Percentiles rank a stretch among this genome's conserved stretches.
Evolutionary conservation across 2,113 vertebrate species (phyloP).

Genomic region (Prietella phreatophila): DNA sequence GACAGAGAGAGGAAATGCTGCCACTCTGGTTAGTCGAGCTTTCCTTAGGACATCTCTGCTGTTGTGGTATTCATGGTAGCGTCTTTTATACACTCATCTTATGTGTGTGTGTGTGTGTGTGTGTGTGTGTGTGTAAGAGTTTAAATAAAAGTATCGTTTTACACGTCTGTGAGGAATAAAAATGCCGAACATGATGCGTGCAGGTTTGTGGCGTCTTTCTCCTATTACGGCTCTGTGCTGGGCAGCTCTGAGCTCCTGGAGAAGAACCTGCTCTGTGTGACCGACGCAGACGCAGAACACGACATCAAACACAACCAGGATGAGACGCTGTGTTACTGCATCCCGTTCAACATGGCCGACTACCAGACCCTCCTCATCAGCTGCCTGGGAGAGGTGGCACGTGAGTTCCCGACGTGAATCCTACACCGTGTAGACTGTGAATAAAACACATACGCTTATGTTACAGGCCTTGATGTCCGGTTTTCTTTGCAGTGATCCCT

Average conservation of each 20-base stretch:
- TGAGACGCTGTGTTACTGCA: constrained; percentile 79
- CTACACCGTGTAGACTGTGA: background rate
- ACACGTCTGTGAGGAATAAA: background rate
- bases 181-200: background rate
- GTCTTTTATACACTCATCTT: background rate
- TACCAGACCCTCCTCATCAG: constrained; percentile 92
- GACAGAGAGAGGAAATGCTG: constrained; percentile 80
- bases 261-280: constrained; percentile 80
- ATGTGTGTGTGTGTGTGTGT: constrained; percentile 1
- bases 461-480: too few relatives aligned
- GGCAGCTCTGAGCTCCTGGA: constrained; percentile 88
- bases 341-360: constrained; percentile 73
- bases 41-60: constrained; percentile 84
- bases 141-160: background rate
- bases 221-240: constrained; percentile 89
- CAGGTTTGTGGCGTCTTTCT: constrained; percentile 92
- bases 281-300: constrained; percentile 25
- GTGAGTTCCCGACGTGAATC: constrained; percentile 64
- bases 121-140: background rate
- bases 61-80: constrained; percentile 92
- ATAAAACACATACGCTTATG: too few relatives aligned
- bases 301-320: constrained; percentile 58
- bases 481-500: constrained; percentile 78
- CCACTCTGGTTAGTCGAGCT: constrained; percentile 75
- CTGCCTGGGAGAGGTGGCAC: constrained; percentile 81